Percentiles rank a stretch among this genome's conserved stretches.
Conservation (phyloP, 2,888 invertebrate species). For the Branchipolynoe longqiensis region DNA sequence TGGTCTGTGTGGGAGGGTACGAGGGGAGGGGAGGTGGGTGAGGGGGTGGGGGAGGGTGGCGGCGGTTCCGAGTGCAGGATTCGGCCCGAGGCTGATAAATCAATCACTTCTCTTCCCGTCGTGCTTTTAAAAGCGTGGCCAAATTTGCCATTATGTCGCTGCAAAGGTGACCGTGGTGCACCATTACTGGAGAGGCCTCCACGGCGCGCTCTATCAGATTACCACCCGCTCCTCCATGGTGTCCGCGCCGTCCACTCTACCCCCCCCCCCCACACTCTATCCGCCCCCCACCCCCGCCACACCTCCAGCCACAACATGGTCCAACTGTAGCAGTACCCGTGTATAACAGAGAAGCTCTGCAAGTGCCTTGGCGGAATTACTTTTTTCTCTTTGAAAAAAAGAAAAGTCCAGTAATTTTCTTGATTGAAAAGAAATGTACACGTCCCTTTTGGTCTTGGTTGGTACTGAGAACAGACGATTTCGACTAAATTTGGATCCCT, state of each 20-base stretch:
- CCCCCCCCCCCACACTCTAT: neutral
- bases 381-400: no score
- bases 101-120: constrained; percentile 55
- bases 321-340: no score
- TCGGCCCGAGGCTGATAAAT: constrained; percentile 40
- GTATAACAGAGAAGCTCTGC: no score
- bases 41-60: neutral
- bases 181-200: constrained; percentile 28
- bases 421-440: no score
- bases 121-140: constrained; percentile 57
- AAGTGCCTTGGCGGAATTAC: no score
- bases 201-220: constrained; percentile 43
- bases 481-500: no score
- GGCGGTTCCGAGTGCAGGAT: constrained; percentile 16
- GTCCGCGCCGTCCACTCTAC: neutral
- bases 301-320: no score
- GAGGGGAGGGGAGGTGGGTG: neutral
- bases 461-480: no score
- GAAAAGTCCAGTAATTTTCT: no score
- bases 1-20: neutral
- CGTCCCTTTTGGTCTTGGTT: no score
- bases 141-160: constrained; percentile 56
- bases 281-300: neutral
- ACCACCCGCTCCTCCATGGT: neutral
- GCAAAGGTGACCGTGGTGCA: constrained; percentile 41